These are phyloP conservation scores for Erpobdella octoculata DNA, from an alignment of 2,888 invertebrate genomes.

Conservation along the genomic window DNA sequence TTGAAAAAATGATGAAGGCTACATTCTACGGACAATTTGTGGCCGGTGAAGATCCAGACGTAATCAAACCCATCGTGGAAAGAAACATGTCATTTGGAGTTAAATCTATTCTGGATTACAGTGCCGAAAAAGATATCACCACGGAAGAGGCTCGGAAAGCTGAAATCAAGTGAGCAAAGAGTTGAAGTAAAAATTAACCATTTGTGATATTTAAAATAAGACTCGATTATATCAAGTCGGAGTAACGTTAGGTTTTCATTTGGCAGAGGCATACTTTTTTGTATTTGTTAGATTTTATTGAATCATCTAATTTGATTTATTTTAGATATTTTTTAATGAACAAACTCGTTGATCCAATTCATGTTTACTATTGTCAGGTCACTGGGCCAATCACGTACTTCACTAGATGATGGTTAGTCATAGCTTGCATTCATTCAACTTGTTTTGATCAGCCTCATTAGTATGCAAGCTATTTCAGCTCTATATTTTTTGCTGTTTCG, in stretches of 20 bases:
- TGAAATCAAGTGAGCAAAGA: constrained; percentile 71
- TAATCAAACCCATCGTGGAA: constrained; percentile 57
- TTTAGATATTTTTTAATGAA: constrained; percentile 14
- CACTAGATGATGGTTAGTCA: constrained; percentile 29
- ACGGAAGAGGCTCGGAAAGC: constrained; percentile 87
- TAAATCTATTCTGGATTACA: constrained; percentile 95
- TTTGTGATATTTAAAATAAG: too few relatives aligned
- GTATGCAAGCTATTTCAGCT: neutral
- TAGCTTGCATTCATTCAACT: neutral
- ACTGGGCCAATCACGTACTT: constrained; percentile 11
- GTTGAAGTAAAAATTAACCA: too few relatives aligned
- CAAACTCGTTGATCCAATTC: neutral
- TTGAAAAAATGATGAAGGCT: constrained; percentile 75
- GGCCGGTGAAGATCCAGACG: constrained; percentile 80
- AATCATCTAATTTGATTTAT: neutral
- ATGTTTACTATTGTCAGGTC: constrained; percentile 7
- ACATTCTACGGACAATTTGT: constrained; percentile 99
- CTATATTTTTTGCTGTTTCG: too few relatives aligned
- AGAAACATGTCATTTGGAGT: constrained; percentile 82
- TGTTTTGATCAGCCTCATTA: neutral
- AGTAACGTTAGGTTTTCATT: too few relatives aligned
- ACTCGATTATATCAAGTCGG: too few relatives aligned
- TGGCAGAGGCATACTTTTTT: neutral
- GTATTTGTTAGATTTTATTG: neutral
- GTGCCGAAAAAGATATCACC: constrained; percentile 81